phyloP scores from a whole-genome alignment of 1,140 invertebrate species.

The Drosophila nasuta region DNA sequence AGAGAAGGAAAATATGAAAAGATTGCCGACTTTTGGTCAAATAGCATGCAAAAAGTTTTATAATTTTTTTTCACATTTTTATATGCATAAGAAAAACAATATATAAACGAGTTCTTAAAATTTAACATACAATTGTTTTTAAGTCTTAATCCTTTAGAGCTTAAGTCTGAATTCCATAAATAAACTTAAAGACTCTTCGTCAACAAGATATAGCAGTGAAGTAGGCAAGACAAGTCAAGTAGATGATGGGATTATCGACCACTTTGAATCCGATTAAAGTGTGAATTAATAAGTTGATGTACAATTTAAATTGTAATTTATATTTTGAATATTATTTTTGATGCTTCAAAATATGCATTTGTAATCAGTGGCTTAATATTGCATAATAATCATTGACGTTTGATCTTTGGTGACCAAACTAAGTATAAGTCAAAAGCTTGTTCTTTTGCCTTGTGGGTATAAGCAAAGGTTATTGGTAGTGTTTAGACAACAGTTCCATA shows the following conservation, averaged over 20 bases:
- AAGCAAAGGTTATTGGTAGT: not conserved
- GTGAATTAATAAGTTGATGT: no score
- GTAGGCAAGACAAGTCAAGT: not conserved
- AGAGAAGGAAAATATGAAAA: slow-evolving; percentile 8
- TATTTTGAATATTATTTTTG: no score
- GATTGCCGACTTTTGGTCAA: slow-evolving; percentile 7
- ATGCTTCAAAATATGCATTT: no score
- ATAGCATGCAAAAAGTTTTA: not conserved
- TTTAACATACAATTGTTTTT: not conserved
- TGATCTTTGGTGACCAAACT: not conserved
- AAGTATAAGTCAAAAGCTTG: not conserved
- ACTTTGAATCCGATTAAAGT: not conserved
- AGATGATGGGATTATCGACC: slow-evolving; percentile 1
- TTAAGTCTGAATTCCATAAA: slow-evolving; percentile 1
- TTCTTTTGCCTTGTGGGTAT: no score
- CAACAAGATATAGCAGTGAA: not conserved
- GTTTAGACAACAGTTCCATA: slow-evolving; percentile 1
- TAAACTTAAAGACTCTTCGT: slow-evolving; percentile 4
- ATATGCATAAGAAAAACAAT: not conserved
- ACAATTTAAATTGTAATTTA: no score
- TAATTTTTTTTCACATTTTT: not conserved
- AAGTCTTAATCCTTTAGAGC: not conserved
- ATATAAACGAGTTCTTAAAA: not conserved
- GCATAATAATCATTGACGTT: not conserved
- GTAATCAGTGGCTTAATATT: no score